Percentiles rank a stretch among this genome's conserved stretches.
Conservation (phyloP, 2,113 vertebrate species). For the Lampris megalopsis region DNA sequence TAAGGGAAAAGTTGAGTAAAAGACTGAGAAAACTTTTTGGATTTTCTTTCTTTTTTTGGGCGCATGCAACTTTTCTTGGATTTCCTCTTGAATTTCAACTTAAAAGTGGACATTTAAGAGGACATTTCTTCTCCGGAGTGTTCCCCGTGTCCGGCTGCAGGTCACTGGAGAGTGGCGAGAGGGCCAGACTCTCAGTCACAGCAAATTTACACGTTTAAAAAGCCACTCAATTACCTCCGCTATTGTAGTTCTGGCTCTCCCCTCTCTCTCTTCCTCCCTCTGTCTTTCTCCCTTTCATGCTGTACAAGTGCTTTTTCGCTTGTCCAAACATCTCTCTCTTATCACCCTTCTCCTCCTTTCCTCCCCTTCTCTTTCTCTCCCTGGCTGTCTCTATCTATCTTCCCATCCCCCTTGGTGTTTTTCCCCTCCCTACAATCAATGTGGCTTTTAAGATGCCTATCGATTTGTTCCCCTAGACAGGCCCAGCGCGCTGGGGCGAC, state of each 20-base stretch:
- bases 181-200: slow-evolving; percentile 37
- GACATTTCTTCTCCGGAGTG: too few relatives aligned
- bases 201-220: slow-evolving; percentile 33
- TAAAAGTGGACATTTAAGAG: too few relatives aligned
- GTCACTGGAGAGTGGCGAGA: not conserved
- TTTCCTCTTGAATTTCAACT: too few relatives aligned
- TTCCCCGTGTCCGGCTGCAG: not conserved
- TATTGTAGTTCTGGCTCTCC: slow-evolving; percentile 54
- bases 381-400: slow-evolving; percentile 80
- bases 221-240: slow-evolving; percentile 52
- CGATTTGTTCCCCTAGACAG: slow-evolving; percentile 87
- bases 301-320: slow-evolving; percentile 58
- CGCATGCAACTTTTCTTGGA: too few relatives aligned
- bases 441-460: slow-evolving; percentile 89
- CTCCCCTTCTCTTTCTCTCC: slow-evolving; percentile 66
- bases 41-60: too few relatives aligned
- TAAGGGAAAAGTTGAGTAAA: too few relatives aligned
- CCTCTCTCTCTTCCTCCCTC: slow-evolving; percentile 49
- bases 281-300: slow-evolving; percentile 40
- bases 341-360: slow-evolving; percentile 72
- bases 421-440: slow-evolving; percentile 86
- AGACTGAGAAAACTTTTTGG: too few relatives aligned
- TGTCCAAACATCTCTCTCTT: slow-evolving; percentile 75
- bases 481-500: slow-evolving; percentile 83
- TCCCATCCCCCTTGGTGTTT: slow-evolving; percentile 82